phyloP scores from a whole-genome alignment of 1,140 invertebrate species.

The Neodiprion lecontei region DNA sequence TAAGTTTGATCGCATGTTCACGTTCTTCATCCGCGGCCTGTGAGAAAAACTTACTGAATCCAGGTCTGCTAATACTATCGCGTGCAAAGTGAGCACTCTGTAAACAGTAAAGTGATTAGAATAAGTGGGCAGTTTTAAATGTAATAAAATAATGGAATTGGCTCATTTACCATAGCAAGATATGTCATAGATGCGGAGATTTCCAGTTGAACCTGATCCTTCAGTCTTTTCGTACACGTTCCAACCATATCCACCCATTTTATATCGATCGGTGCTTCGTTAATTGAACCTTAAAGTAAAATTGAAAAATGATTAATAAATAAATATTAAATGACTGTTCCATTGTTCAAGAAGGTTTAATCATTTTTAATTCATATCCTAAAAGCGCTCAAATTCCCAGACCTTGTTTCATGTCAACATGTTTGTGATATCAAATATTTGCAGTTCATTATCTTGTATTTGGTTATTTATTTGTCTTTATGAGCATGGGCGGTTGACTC shows the following conservation, averaged over 20 bases:
- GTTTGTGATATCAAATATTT: background rate
- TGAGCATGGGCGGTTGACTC: too few species aligned
- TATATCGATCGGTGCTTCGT: slow-evolving; percentile 57
- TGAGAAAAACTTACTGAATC: slow-evolving; percentile 89
- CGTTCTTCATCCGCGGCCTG: slow-evolving; percentile 87
- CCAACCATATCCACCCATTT: slow-evolving; percentile 73
- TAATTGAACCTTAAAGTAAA: slow-evolving; percentile 54
- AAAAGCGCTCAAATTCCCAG: background rate
- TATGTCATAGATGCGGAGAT: slow-evolving; percentile 82
- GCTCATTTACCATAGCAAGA: slow-evolving; percentile 75
- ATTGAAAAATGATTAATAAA: slow-evolving; percentile 11
- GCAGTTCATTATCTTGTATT: background rate
- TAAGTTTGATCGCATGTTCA: slow-evolving; percentile 88
- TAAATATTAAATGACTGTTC: background rate
- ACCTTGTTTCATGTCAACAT: background rate
- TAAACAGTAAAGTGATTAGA: slow-evolving; percentile 33
- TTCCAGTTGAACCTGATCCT: slow-evolving; percentile 78
- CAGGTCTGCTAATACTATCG: slow-evolving; percentile 81
- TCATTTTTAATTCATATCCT: background rate
- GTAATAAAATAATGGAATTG: background rate
- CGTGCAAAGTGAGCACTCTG: slow-evolving; percentile 83
- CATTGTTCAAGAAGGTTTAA: background rate
- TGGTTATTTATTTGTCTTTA: too few species aligned
- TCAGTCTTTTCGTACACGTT: slow-evolving; percentile 68
- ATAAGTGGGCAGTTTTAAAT: background rate